Evolutionary conservation across 2,888 invertebrate species (phyloP).

Genomic region (Caenorhabditis sp.): DNA sequence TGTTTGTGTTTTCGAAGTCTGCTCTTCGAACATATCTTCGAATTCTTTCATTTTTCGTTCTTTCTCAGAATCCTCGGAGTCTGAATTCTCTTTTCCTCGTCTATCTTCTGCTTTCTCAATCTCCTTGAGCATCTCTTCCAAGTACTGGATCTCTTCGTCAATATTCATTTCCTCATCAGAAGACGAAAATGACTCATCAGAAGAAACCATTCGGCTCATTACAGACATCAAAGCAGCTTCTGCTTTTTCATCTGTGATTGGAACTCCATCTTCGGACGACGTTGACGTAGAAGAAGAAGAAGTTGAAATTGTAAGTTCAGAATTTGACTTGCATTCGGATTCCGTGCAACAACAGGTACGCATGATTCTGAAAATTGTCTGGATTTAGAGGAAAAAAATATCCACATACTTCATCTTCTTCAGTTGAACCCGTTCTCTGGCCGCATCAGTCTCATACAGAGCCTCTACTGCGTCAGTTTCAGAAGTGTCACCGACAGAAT

Average conservation of each 20-base stretch:
- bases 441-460: neutral
- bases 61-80: conserved; percentile 8
- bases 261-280: conserved; percentile 9
- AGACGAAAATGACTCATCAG: conserved; percentile 20
- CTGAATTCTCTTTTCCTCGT: neutral
- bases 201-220: neutral
- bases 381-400: neutral
- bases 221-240: neutral
- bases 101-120: conserved; percentile 19
- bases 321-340: conserved; percentile 22
- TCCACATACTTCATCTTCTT: conserved; percentile 13
- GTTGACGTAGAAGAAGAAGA: conserved; percentile 27
- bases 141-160: conserved; percentile 25
- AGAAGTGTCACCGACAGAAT: conserved; percentile 31
- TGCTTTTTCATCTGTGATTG: neutral
- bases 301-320: neutral
- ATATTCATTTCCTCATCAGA: conserved; percentile 35
- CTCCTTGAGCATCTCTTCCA: conserved; percentile 18
- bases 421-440: neutral
- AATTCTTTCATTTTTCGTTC: neutral
- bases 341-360: conserved; percentile 24
- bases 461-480: conserved; percentile 18
- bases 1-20: neutral
- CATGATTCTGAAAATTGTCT: conserved; percentile 36
- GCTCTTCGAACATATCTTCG: conserved; percentile 8